Evolutionary conservation across 2,113 vertebrate species (phyloP), one percentile per base, ranked within the genome.

Genomic region (Nycticryphes semicollaris): DNA sequence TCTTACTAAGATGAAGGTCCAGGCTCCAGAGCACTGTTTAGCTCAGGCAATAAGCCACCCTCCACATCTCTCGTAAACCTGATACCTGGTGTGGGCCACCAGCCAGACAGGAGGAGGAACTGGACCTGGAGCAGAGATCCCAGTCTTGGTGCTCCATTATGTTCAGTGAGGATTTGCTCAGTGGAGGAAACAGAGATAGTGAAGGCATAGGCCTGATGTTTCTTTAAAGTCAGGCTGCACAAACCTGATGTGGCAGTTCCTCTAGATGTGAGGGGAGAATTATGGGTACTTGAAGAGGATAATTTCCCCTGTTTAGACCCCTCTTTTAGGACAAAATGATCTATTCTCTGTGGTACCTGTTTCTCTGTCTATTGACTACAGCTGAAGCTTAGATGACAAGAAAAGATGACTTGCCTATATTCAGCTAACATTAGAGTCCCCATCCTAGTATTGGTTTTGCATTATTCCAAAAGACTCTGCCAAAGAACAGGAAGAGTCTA

Each of bases 171-270:
- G 50, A 78, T 74, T 89, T 78, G 4, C 13, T 75, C 23, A 30
- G 27, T n/a, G 37, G 12, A 78, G 56, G 30, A 73, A 66, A 88
- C 77, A 24, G 15, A 47, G 13, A 67, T 4, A 35, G 10, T 37
- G 69, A 82, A 90, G 51, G 12, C 27, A 6, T 10, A 70, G 22
- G 10, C 8, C 28, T 73, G 79, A 48, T 1, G 0, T 14, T 4
- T 56, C 31, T n/a, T 64, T 70, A 63, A 62, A 84, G 13, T 62
- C 15, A 41, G 14, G 22, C 4, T 47, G 33, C 31, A 19, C 25
- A 51, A 85, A 73, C 6, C 20, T n/a, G 43, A 19, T 1, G 2
- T 31, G 1, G 3, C 0, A 0, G 31, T 21, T 79, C 10, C 45
- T 13, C 43, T 21, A 50, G 18, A 63, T 16, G 6, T 23, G 43